These are phyloP conservation scores for Pterocles gutturalis DNA, from an alignment of 2,113 vertebrate species.

Conservation along the genomic window DNA sequence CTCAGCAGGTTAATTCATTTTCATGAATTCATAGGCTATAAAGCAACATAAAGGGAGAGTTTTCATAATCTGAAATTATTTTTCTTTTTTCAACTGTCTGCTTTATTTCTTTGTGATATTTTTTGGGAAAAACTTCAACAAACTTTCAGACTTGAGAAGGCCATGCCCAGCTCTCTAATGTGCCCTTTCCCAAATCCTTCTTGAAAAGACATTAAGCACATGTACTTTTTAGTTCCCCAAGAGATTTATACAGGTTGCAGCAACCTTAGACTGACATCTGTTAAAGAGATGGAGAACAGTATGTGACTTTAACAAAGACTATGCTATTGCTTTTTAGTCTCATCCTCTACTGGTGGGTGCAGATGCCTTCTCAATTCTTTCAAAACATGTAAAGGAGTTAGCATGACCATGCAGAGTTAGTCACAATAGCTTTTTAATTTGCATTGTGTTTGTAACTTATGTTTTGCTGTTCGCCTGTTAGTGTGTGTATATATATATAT, in stretches of 20 bases:
- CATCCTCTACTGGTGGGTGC: background rate
- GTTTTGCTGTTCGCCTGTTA: background rate
- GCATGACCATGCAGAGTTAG: background rate
- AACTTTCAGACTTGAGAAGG: background rate
- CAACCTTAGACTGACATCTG: background rate
- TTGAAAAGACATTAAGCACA: background rate
- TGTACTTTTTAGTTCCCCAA: background rate
- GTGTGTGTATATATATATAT: too few relatives aligned
- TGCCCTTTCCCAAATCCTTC: background rate
- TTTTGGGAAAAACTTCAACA: background rate
- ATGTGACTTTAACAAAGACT: background rate
- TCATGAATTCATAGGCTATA: background rate
- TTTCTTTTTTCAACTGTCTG: accelerated
- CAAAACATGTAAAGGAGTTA: background rate
- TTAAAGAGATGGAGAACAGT: background rate
- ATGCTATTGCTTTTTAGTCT: background rate
- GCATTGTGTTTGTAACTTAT: background rate
- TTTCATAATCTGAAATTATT: background rate
- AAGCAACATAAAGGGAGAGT: background rate
- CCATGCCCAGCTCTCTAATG: background rate
- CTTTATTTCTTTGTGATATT: background rate
- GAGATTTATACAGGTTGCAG: background rate
- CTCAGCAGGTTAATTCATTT: constrained; percentile 11
- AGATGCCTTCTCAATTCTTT: background rate
- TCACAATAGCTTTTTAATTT: background rate